Evolutionary conservation across 2,797 vertebrate genomes (phyloP).

Genomic region (Tragelaphus oryx): DNA sequence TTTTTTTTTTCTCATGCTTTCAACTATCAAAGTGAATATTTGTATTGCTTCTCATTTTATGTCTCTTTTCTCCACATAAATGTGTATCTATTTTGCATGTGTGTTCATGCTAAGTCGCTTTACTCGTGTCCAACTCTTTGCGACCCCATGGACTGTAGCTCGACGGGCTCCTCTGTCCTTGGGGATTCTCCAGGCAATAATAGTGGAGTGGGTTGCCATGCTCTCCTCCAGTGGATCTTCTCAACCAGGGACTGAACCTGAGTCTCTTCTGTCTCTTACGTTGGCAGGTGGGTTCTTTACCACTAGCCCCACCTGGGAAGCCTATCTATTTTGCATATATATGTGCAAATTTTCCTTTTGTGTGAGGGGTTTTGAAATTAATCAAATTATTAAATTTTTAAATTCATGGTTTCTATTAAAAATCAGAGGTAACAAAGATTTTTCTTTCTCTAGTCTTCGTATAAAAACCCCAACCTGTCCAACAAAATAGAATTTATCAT

Average conservation of each 20-base stretch:
- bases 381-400: neutral
- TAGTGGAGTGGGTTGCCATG: neutral
- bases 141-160: neutral
- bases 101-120: neutral
- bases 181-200: neutral
- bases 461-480: constrained; percentile 32
- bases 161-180: neutral
- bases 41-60: neutral
- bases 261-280: neutral
- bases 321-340: neutral
- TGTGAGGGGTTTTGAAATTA: neutral
- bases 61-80: neutral
- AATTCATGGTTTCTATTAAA: constrained; percentile 19
- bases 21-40: neutral
- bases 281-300: neutral
- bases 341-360: neutral
- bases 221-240: neutral
- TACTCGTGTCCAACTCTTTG: neutral
- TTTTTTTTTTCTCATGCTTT: neutral
- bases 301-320: neutral
- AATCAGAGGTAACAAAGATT: neutral
- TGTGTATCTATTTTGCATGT: neutral
- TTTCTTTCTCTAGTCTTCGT: neutral
- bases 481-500: constrained; percentile 66
- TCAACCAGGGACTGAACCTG: neutral